Evolutionary conservation across 2,888 invertebrate genomes (phyloP).

Genomic region (Muscina levida): DNA sequence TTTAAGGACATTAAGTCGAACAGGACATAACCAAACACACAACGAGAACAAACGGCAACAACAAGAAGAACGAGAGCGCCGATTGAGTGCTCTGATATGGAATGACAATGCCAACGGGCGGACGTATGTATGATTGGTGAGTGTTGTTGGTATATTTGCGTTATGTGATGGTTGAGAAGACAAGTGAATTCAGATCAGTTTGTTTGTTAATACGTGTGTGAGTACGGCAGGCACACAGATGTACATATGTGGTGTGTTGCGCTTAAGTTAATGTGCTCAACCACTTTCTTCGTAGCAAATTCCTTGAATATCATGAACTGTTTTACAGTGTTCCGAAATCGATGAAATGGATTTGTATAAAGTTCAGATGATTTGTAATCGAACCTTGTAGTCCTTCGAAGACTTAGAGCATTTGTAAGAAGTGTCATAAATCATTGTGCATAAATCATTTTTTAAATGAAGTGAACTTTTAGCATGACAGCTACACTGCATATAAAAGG

Average conservation of each 20-base stretch:
- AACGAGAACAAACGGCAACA: background rate
- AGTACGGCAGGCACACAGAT: too few species aligned
- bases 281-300: background rate
- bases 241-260: constrained; percentile 42
- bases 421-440: too few species aligned
- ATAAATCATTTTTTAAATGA: too few species aligned
- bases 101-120: background rate
- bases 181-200: constrained; percentile 11
- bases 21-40: constrained; percentile 30
- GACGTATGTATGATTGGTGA: background rate
- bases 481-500: too few species aligned
- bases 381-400: too few species aligned
- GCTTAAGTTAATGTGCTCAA: constrained; percentile 40
- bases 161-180: background rate
- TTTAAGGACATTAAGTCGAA: constrained; percentile 60
- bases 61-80: constrained; percentile 9
- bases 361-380: too few species aligned
- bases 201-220: constrained; percentile 25
- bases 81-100: background rate
- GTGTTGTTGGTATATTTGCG: constrained; percentile 16
- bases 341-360: too few species aligned
- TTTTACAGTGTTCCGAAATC: constrained; percentile 11
- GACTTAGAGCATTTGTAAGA: too few species aligned
- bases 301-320: background rate
- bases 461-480: too few species aligned